phyloP scores from a whole-genome alignment of 1,140 invertebrate species.

The Sycophaga agraensis region DNA sequence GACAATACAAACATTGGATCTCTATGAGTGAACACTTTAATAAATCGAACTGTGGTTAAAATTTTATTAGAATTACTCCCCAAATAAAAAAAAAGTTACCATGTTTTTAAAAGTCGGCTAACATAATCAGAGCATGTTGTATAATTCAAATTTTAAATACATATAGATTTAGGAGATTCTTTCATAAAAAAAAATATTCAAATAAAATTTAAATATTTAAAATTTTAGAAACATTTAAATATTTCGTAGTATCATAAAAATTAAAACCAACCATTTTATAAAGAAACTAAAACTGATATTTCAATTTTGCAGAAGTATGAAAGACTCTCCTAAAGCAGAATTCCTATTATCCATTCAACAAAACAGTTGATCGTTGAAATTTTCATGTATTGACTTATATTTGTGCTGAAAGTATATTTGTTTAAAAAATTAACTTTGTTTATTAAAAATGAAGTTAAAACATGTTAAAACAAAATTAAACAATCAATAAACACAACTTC shows the following conservation, averaged over 20 bases:
- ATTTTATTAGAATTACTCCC: not conserved
- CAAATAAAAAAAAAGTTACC: not conserved
- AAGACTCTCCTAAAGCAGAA: too few species aligned
- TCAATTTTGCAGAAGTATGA: too few species aligned
- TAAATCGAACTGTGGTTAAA: not conserved
- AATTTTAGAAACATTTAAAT: too few species aligned
- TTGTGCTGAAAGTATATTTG: slow-evolving; percentile 1
- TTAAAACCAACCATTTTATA: too few species aligned
- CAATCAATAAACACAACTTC: not conserved
- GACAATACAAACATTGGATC: slow-evolving; percentile 7
- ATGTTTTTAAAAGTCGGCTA: not conserved
- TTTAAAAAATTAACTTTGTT: slow-evolving; percentile 12
- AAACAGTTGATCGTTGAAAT: not conserved
- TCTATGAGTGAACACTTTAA: not conserved
- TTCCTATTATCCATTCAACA: too few species aligned
- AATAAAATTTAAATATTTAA: not conserved
- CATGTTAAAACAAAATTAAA: slow-evolving; percentile 18
- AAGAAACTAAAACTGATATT: too few species aligned
- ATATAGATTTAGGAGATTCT: not conserved
- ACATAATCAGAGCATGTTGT: not conserved
- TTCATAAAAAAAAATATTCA: too few species aligned
- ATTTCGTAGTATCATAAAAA: too few species aligned
- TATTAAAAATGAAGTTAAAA: slow-evolving; percentile 15
- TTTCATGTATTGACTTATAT: not conserved
- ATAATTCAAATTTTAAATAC: not conserved